Conservation (phyloP, 2,113 vertebrate genomes). For the Odontesthes bonariensis region DNA sequence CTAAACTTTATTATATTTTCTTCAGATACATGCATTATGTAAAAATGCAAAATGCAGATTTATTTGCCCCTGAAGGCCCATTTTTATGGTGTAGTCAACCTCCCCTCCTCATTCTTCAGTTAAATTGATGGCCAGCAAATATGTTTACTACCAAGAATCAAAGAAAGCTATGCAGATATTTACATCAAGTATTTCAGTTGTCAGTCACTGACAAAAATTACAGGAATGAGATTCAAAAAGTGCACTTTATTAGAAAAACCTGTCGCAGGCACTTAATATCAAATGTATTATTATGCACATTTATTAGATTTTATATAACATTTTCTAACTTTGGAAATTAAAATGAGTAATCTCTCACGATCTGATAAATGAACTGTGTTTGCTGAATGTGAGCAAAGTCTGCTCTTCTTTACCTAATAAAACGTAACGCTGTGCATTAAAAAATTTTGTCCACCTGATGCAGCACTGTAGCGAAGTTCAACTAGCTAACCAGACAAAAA, state of each 20-base stretch:
- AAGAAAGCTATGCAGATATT: slow-evolving; percentile 6
- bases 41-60: too few relatives aligned
- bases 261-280: slow-evolving; percentile 53
- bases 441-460: too few relatives aligned
- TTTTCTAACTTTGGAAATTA: slow-evolving; percentile 68
- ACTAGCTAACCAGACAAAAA: background rate
- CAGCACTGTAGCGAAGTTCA: too few relatives aligned
- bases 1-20: too few relatives aligned
- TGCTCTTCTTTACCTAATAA: too few relatives aligned
- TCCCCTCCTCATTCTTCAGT: too few relatives aligned
- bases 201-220: slow-evolving; percentile 19
- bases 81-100: too few relatives aligned
- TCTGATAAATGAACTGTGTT: slow-evolving; percentile 45
- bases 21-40: too few relatives aligned
- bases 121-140: background rate
- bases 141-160: slow-evolving; percentile 17
- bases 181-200: slow-evolving; percentile 12
- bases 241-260: slow-evolving; percentile 40
- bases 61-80: too few relatives aligned
- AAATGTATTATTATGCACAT: slow-evolving; percentile 58
- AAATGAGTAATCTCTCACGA: slow-evolving; percentile 38
- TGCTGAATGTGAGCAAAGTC: too few relatives aligned
- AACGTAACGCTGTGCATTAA: too few relatives aligned
- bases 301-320: slow-evolving; percentile 60
- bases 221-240: slow-evolving; percentile 32